Evolutionary conservation across 2,888 invertebrate genomes (phyloP).

Genomic region (Aleiodes leptofemur): DNA sequence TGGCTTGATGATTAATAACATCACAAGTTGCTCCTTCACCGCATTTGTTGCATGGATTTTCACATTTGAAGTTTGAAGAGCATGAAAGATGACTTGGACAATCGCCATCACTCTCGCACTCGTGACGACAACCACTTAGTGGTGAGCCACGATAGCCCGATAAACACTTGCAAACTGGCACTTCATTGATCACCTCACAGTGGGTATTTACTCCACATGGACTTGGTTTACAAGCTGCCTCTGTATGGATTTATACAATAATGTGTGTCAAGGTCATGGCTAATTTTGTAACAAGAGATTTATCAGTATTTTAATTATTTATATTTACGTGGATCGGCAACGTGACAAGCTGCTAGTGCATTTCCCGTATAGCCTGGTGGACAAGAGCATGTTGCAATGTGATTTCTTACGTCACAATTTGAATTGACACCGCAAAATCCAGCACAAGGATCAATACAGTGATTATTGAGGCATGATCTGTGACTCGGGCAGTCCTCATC

Average conservation of each 20-base stretch:
- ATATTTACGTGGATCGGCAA: constrained; percentile 84
- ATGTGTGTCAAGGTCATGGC: constrained; percentile 19
- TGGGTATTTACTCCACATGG: constrained; percentile 89
- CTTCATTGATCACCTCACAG: constrained; percentile 85
- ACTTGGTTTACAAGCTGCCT: constrained; percentile 88
- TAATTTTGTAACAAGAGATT: not conserved
- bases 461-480: constrained; percentile 85
- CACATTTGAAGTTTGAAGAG: constrained; percentile 83
- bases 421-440: constrained; percentile 86
- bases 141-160: constrained; percentile 88
- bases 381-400: constrained; percentile 87
- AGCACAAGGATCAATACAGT: constrained; percentile 87
- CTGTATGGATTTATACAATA: constrained; percentile 73
- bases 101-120: constrained; percentile 87
- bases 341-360: constrained; percentile 84
- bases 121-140: constrained; percentile 86
- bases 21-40: constrained; percentile 88
- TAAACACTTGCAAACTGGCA: constrained; percentile 87
- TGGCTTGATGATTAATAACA: constrained; percentile 83
- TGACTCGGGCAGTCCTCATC: constrained; percentile 86
- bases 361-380: constrained; percentile 87
- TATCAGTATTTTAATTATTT: not conserved
- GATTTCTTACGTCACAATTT: constrained; percentile 86
- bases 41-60: constrained; percentile 86
- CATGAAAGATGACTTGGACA: constrained; percentile 85